phyloP scores from a whole-genome alignment of 2,888 invertebrate genomes.

The Macaria notata region DNA sequence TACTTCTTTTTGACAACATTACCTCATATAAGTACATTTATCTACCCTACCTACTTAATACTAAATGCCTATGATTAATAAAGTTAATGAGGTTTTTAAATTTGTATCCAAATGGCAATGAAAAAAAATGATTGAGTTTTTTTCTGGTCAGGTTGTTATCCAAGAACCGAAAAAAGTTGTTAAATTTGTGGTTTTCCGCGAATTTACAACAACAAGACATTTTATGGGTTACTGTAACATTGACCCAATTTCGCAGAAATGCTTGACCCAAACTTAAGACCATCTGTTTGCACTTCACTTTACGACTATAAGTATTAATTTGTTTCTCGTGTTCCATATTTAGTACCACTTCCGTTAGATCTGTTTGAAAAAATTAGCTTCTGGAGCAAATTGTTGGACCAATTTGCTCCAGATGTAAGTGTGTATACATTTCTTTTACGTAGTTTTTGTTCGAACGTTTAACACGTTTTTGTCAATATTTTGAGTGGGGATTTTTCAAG shows the following conservation, averaged over 20 bases:
- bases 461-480: conserved; percentile 35
- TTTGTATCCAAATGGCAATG: no score
- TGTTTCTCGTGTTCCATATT: conserved; percentile 76
- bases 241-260: conserved; percentile 11
- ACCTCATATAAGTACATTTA: no score
- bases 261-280: conserved; percentile 29
- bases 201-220: no score
- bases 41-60: no score
- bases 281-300: conserved; percentile 71
- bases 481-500: conserved; percentile 26
- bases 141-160: no score
- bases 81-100: no score
- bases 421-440: conserved; percentile 34
- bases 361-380: conserved; percentile 39
- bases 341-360: conserved; percentile 61
- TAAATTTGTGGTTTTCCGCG: no score
- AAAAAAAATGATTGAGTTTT: no score
- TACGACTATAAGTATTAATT: conserved; percentile 55
- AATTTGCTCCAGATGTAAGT: no score
- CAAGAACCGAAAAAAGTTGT: no score
- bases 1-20: no score
- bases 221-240: background rate
- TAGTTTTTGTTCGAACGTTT: background rate
- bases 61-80: no score
- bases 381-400: conserved; percentile 35